These are phyloP conservation scores for Listronotus oregonensis DNA, from an alignment of 1,140 invertebrate genomes.

Conservation along the genomic window DNA sequence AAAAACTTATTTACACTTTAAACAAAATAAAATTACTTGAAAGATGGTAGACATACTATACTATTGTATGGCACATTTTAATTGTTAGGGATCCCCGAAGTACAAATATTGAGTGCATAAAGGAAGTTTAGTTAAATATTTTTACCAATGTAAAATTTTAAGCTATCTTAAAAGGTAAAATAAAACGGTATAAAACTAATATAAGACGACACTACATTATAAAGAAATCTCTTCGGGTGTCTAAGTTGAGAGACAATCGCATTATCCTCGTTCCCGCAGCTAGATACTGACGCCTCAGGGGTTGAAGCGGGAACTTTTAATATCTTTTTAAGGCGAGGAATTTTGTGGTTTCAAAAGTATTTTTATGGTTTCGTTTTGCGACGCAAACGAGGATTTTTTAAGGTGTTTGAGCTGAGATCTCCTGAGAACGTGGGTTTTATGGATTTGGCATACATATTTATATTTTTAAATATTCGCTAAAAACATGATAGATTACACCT, in stretches of 20 bases:
- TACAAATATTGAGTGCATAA: too few species aligned
- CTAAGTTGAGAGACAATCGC: slow-evolving; percentile 10
- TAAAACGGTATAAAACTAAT: background rate
- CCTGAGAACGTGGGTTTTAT: background rate
- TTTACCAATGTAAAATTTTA: background rate
- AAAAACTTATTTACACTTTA: too few species aligned
- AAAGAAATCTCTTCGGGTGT: slow-evolving; percentile 4
- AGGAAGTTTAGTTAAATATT: too few species aligned
- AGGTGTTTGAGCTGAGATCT: background rate
- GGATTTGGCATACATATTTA: too few species aligned
- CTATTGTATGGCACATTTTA: too few species aligned
- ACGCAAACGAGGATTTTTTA: background rate
- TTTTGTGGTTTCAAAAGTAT: slow-evolving; percentile 4
- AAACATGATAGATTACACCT: too few species aligned
- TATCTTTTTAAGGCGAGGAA: slow-evolving; percentile 9
- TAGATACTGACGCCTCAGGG: background rate
- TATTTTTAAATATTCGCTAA: too few species aligned
- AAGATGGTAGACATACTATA: too few species aligned
- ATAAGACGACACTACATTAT: slow-evolving; percentile 4
- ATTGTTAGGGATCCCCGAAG: too few species aligned
- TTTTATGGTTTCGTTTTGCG: slow-evolving; percentile 2
- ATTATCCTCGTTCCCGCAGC: background rate
- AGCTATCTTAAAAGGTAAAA: too few species aligned
- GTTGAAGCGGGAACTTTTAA: slow-evolving; percentile 4
- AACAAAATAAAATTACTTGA: too few species aligned